These are phyloP conservation scores for Mongoloraphidia duomilia DNA, from an alignment of 2,888 invertebrate genomes.

Conservation along the genomic window DNA sequence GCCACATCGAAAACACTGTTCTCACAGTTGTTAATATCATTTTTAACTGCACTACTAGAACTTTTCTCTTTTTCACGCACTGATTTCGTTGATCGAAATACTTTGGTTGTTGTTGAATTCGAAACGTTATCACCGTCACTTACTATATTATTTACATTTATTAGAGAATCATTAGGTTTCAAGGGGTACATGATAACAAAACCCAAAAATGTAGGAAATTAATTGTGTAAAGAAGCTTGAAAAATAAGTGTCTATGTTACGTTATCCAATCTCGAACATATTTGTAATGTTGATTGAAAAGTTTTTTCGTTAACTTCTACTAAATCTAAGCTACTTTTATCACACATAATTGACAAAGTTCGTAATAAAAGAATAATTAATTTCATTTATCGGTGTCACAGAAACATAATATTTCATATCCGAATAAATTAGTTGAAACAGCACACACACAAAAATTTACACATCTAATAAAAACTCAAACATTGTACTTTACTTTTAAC, in stretches of 20 bases:
- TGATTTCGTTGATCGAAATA: too few species aligned
- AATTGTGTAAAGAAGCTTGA: not conserved
- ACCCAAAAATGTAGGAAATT: not conserved
- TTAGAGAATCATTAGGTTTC: not conserved
- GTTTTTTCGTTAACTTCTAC: not conserved
- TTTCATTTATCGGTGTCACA: too few species aligned
- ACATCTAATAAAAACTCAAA: too few species aligned
- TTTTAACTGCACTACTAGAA: too few species aligned
- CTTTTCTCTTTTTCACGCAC: too few species aligned
- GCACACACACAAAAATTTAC: too few species aligned
- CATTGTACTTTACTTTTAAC: too few species aligned
- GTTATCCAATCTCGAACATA: constrained; percentile 32
- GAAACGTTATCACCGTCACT: not conserved
- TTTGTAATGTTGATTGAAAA: constrained; percentile 17
- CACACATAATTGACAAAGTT: not conserved
- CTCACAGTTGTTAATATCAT: too few species aligned
- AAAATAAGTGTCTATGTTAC: constrained; percentile 19
- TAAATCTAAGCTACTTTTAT: not conserved
- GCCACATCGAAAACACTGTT: too few species aligned
- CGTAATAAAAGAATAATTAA: too few species aligned
- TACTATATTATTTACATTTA: constrained; percentile 1
- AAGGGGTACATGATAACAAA: not conserved
- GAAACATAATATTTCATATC: too few species aligned
- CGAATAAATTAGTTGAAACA: too few species aligned
- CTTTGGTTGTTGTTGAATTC: not conserved